Conservation (phyloP, 2,888 invertebrate genomes). For the Mythimna albipuncta region DNA sequence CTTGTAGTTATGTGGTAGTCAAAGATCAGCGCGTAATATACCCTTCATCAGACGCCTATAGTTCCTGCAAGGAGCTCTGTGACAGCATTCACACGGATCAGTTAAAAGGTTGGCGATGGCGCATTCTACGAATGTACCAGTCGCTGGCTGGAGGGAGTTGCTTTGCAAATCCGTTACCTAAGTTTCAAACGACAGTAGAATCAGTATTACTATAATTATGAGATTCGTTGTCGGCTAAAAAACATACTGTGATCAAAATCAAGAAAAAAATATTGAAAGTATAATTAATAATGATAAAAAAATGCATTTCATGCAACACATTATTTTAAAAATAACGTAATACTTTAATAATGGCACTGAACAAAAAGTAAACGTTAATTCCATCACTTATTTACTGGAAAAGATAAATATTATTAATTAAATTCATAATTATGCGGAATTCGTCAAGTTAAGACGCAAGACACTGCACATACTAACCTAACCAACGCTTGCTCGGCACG, state of each 20-base stretch:
- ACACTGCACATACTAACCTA: conserved; percentile 72
- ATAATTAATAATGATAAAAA: conserved; percentile 76
- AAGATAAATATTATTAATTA: conserved; percentile 72
- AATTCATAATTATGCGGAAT: conserved; percentile 71
- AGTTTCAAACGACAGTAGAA: conserved; percentile 72
- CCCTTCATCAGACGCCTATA: conserved; percentile 32
- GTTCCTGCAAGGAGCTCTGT: conserved; percentile 28
- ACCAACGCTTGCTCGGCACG: conserved; percentile 56
- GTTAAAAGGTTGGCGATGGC: conserved; percentile 42
- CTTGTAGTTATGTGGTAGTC: conserved; percentile 36
- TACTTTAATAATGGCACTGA: conserved; percentile 89
- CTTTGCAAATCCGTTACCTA: conserved; percentile 83
- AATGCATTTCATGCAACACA: conserved; percentile 89
- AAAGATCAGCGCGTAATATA: conserved; percentile 35
- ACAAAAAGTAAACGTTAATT: conserved; percentile 81
- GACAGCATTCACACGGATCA: conserved; percentile 34
- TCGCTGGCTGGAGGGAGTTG: conserved; percentile 74
- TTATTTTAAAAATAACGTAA: conserved; percentile 88
- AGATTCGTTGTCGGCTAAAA: conserved; percentile 85
- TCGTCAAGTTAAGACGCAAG: conserved; percentile 81
- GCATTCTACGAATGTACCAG: conserved; percentile 79
- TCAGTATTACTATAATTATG: conserved; percentile 76
- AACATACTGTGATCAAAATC: conserved; percentile 70
- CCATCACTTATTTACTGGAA: conserved; percentile 76
- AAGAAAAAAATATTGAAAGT: conserved; percentile 69